Evolutionary conservation across 2,113 vertebrate genomes (phyloP).

Genomic region (Pelodiscus sinensis): DNA sequence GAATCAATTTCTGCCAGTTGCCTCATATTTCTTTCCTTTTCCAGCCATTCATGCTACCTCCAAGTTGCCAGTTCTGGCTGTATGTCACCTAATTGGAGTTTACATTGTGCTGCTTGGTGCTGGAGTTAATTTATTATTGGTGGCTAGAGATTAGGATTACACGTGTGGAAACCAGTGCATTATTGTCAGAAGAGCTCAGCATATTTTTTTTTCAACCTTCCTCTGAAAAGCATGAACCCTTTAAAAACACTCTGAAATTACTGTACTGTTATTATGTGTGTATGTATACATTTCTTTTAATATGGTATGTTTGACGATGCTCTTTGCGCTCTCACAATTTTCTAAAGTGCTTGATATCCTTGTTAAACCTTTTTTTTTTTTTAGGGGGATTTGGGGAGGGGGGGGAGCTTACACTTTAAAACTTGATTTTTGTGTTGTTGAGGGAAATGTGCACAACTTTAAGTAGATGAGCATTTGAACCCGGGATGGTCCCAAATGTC

Average conservation of each 20-base stretch:
- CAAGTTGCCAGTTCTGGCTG: background rate
- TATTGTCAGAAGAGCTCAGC: slow-evolving; percentile 35
- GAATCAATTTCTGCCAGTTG: background rate
- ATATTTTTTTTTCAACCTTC: background rate
- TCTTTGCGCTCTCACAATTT: slow-evolving; percentile 46
- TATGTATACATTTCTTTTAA: slow-evolving; percentile 48
- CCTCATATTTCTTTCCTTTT: slow-evolving; percentile 26
- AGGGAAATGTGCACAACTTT: slow-evolving; percentile 5
- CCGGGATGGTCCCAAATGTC: background rate
- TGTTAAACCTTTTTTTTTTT: slow-evolving; percentile 4
- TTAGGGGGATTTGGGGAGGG: background rate
- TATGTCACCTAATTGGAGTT: slow-evolving; percentile 21
- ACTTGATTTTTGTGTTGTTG: background rate
- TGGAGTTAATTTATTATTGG: slow-evolving; percentile 24
- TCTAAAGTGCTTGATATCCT: slow-evolving; percentile 39
- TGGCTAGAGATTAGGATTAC: slow-evolving; percentile 35
- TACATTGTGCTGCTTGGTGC: slow-evolving; percentile 37
- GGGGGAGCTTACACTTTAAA: slow-evolving; percentile 21
- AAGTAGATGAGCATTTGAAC: slow-evolving; percentile 31
- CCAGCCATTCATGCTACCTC: slow-evolving; percentile 30
- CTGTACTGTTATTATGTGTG: slow-evolving; percentile 32
- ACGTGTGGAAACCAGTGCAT: slow-evolving; percentile 51
- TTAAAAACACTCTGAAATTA: slow-evolving; percentile 38
- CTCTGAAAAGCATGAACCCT: slow-evolving; percentile 55
- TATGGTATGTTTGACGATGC: slow-evolving; percentile 36